phyloP scores from a whole-genome alignment of 2,797 vertebrate genomes.

The Pseudochromis fuscus region DNA sequence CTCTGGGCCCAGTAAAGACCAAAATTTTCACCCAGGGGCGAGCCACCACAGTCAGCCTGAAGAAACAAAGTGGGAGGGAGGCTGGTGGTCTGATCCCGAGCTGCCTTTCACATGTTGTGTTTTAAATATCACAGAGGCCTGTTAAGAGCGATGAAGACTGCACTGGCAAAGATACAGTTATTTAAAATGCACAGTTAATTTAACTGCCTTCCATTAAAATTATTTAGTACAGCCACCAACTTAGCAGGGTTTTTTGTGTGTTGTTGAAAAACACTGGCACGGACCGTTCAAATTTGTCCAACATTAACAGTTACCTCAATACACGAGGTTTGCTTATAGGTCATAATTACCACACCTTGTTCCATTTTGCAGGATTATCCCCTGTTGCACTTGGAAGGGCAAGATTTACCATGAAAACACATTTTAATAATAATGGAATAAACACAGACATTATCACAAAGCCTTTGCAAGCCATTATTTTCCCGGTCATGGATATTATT shows the following conservation, averaged over 20 bases:
- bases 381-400: constrained; percentile 70
- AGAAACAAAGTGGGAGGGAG: constrained; percentile 51
- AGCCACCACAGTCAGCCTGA: constrained; percentile 56
- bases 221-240: constrained; percentile 29
- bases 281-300: constrained; percentile 47
- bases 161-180: constrained; percentile 16
- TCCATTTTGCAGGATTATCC: constrained; percentile 71
- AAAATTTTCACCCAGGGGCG: constrained; percentile 45
- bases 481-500: constrained; percentile 60
- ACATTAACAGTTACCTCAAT: constrained; percentile 73
- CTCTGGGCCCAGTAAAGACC: constrained; percentile 57
- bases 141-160: constrained; percentile 19
- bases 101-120: constrained; percentile 36
- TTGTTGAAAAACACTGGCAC: constrained; percentile 44
- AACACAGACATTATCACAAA: constrained; percentile 64
- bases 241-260: constrained; percentile 26
- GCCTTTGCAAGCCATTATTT: constrained; percentile 66
- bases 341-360: constrained; percentile 71
- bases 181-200: constrained; percentile 38
- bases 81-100: constrained; percentile 39
- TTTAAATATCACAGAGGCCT: constrained; percentile 38
- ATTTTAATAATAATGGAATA: constrained; percentile 65
- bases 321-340: constrained; percentile 41
- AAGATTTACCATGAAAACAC: constrained; percentile 56
- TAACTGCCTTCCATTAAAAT: constrained; percentile 24